Evolutionary conservation across 2,113 vertebrate genomes (phyloP), one percentile per base, ranked within the genome.

Genomic region (Hypomesus transpacificus): DNA sequence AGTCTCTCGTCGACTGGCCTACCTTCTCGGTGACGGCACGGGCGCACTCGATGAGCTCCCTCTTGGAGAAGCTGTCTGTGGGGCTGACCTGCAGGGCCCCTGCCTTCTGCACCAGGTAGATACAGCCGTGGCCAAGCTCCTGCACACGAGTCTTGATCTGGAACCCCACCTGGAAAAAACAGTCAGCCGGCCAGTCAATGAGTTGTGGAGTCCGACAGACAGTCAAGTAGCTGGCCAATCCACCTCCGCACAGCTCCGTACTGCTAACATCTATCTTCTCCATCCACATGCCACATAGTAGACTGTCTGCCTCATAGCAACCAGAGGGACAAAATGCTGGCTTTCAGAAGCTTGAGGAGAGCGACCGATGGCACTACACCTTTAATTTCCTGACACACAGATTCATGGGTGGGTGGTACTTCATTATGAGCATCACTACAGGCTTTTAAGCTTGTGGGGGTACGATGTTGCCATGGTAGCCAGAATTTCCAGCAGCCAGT

Each of bases 31-130:
- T 96, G 88, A 99, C 97, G 0, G 95, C 89, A 0, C 95, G 94
- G 24, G 97, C 96, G 59, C 96, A 98, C 66, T 99, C 97, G 16
- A 98, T 98, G 82, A 99, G 91, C 87, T 99, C 97, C 75, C 94
- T 89, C 77, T 99, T 99, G 78, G 95, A 96, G 86, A 98, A 99
- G 84, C 94, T 95, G 85, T 99, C 97, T 0, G 94, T 95, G 69
- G 98, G 98, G 82, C 95, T 98, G 70, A 97, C 94, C 90, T 99
- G 98, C 66, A 99, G 91, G 18, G 96, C 96, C 53, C 97, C 97
- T 0, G 97, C 98, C 87, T 98, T 98, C 89, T 99, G 97, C 22
- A 99, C 98, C 88, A 99, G 93, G 81, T 95, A 96, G 86, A 99
- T 98, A 62, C 97, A 99, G 82, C 97, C 93, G 0, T 98, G 97